These are phyloP conservation scores for Echinops telfairi DNA, from an alignment of 2,113 vertebrate genomes.

Conservation along the genomic window DNA sequence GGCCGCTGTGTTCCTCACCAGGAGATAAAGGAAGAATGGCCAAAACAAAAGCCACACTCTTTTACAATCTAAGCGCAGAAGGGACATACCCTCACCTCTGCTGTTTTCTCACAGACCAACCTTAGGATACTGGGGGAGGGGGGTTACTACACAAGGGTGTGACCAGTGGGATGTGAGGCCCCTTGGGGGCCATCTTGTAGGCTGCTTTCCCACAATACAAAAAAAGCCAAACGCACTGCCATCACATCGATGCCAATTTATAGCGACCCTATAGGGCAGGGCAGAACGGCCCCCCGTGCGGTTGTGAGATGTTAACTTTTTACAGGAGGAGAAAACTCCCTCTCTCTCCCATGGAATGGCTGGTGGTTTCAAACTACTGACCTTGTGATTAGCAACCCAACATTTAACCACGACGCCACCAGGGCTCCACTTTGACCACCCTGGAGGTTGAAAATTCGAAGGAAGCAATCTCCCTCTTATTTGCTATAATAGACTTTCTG, in stretches of 20 bases:
- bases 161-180: background rate
- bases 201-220: background rate
- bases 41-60: background rate
- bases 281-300: too few relatives aligned
- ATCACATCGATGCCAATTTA: too few relatives aligned
- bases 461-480: background rate
- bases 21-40: background rate
- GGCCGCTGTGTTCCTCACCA: background rate
- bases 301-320: too few relatives aligned
- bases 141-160: background rate
- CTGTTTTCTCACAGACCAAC: background rate
- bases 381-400: too few relatives aligned
- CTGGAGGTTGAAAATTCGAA: conserved; percentile 1
- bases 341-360: too few relatives aligned
- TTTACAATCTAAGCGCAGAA: background rate
- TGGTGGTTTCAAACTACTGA: too few relatives aligned
- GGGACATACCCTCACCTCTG: background rate
- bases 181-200: background rate
- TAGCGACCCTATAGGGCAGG: too few relatives aligned
- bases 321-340: too few relatives aligned
- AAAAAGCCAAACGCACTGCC: too few relatives aligned
- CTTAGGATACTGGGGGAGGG: background rate
- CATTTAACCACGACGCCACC: too few relatives aligned
- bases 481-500: background rate
- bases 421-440: too few relatives aligned